Evolutionary conservation across 2,797 vertebrate species (phyloP).

Genomic region (Rhinatrema bivittatum): DNA sequence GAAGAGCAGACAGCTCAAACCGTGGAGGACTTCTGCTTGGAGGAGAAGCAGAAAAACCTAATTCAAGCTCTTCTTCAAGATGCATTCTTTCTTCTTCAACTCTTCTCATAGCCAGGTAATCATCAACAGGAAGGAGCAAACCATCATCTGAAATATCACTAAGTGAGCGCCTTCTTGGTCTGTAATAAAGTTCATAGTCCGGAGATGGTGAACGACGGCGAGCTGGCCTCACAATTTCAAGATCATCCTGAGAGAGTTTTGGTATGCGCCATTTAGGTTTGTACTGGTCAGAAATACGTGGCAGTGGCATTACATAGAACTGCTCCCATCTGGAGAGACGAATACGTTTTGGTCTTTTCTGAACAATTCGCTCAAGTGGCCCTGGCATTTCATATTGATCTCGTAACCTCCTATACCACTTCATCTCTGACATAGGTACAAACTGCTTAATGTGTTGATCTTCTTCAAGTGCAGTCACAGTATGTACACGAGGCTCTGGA

Average conservation of each 20-base stretch:
- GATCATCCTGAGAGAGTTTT: constrained; percentile 83
- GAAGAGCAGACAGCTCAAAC: constrained; percentile 86
- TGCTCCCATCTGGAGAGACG: constrained; percentile 97
- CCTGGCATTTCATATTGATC: constrained; percentile 97
- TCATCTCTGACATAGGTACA: constrained; percentile 96
- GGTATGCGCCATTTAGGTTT: constrained; percentile 87
- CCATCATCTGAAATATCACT: constrained; percentile 93
- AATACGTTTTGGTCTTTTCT: constrained; percentile 92
- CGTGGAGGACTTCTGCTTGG: constrained; percentile 86
- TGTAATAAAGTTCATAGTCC: constrained; percentile 74
- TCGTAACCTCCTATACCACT: constrained; percentile 93
- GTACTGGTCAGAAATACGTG: constrained; percentile 93
- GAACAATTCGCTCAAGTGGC: constrained; percentile 79
- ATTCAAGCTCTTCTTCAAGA: constrained; percentile 86
- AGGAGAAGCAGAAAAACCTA: constrained; percentile 91
- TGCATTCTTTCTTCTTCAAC: constrained; percentile 90
- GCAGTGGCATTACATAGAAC: constrained; percentile 92
- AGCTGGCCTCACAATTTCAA: constrained; percentile 92
- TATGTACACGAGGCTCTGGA: constrained; percentile 72
- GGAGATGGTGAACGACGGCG: constrained; percentile 79
- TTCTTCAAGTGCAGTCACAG: constrained; percentile 70
- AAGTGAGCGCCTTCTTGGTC: constrained; percentile 83
- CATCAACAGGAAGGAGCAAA: constrained; percentile 81
- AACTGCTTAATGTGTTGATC: constrained; percentile 90
- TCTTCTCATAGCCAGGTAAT: constrained; percentile 93